Conservation (phyloP, 2,888 invertebrate species). For the Luffia ferchaultella region DNA sequence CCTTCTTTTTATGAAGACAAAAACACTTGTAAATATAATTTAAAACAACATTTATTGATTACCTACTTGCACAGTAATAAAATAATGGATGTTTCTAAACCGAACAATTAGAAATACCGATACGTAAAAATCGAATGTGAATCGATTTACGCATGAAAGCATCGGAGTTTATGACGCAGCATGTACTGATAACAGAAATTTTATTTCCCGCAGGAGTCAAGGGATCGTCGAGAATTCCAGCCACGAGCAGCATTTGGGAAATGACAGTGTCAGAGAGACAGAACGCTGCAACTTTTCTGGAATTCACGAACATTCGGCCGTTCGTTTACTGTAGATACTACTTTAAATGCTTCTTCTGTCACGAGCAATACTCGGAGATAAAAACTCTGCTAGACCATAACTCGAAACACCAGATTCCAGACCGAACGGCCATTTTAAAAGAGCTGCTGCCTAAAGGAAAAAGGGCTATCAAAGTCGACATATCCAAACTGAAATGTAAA, state of each 20-base stretch:
- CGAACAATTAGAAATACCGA: too few species aligned
- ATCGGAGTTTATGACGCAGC: too few species aligned
- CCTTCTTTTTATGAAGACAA: too few species aligned
- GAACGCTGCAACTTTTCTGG: constrained; percentile 36
- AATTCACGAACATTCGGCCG: constrained; percentile 32
- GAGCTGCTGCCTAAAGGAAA: constrained; percentile 38
- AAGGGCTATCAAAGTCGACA: constrained; percentile 41
- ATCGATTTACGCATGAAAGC: too few species aligned
- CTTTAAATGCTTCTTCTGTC: constrained; percentile 46
- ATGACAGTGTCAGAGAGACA: constrained; percentile 40
- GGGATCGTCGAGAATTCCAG: constrained; percentile 7
- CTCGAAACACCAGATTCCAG: constrained; percentile 27
- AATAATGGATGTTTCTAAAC: too few species aligned
- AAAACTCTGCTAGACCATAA: constrained; percentile 30
- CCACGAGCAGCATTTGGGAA: constrained; percentile 42
- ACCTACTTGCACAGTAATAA: too few species aligned
- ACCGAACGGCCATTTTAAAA: constrained; percentile 26
- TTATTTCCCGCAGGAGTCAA: too few species aligned
- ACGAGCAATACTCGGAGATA: constrained; percentile 33
- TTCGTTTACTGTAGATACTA: constrained; percentile 43
- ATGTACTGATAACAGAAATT: too few species aligned
- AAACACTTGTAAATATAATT: too few species aligned
- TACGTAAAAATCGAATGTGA: too few species aligned
- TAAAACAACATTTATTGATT: too few species aligned
- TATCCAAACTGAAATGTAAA: constrained; percentile 36